Base-by-base conservation (phyloP, 2,797 vertebrate genomes). In the Chiloscyllium punctatum region DNA sequence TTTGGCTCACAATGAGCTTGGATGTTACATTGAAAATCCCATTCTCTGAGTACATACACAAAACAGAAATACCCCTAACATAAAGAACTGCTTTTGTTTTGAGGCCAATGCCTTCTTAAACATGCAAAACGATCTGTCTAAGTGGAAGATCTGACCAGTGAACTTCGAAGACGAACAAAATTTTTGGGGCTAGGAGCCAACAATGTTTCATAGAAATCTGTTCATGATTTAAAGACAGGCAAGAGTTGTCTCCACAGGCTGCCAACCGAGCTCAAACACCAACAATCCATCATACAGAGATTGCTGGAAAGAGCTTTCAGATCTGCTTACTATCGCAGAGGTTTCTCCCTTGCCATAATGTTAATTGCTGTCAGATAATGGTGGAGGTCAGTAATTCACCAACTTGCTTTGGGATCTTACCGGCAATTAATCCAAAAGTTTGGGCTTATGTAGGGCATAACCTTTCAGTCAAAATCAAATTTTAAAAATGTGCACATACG, bases 201-300 rank as follows among this genome's bases (percentile, higher is more conserved):
- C 53, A 91, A 91, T 57, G n/a, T 91, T 91, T 91, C 53, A 66
- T 13, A 66, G 30, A 91, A 91, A 91, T 91, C 88, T 91, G 88
- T 30, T 91, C 53, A n/a, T 91, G 57, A 62, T 91, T 91, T 91
- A 91, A 33, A 66, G 62, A n/a, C 88, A 84, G 37, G 82, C 42
- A 7, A 91, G 53, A 66, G 57, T 37, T 16, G 18, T 91, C 88
- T 91, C 62, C 88, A 91, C 88, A 66, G 13, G 53, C 88, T 91
- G 88, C 88, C 62, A 91, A 66, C 53, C 87, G 1, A 37, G 18
- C 62, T 66, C 57, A n/a, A 91, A 91, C 62, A 33, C 53, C 33
- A 91, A 57, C 88, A 91, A 91, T 91, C 57, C 88, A 91, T 91
- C 51, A 91, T 66, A 33, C 13, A 33, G 27, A n/a, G 30, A 66